phyloP scores from a whole-genome alignment of 1,140 invertebrate species.

The Drosophila sp. region DNA sequence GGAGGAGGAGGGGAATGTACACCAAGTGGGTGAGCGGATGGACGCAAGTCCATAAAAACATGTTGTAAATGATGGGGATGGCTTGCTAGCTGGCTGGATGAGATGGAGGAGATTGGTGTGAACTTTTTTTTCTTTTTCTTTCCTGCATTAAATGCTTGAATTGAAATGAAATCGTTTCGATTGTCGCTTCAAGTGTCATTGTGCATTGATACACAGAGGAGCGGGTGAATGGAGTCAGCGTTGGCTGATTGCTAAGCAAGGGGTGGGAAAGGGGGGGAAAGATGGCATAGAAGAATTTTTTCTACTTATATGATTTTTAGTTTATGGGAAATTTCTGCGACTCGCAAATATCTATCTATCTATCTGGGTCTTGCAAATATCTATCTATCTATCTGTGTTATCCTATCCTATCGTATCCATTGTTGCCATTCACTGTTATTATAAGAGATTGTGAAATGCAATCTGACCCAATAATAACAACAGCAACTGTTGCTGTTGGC shows the following conservation, averaged over 20 bases:
- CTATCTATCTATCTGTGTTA: background rate
- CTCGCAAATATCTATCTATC: background rate
- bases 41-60: constrained; percentile 5
- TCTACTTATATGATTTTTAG: too few species aligned
- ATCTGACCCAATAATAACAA: constrained; percentile 32
- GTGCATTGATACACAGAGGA: constrained; percentile 39
- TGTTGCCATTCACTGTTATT: constrained; percentile 3
- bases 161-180: constrained; percentile 69
- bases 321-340: background rate
- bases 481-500: constrained; percentile 18
- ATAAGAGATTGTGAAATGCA: constrained; percentile 18
- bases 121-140: constrained; percentile 42
- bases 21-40: background rate
- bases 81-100: background rate
- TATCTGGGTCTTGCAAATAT: background rate
- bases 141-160: constrained; percentile 3
- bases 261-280: background rate
- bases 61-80: background rate
- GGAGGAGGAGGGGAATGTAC: background rate
- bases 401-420: background rate
- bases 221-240: constrained; percentile 13
- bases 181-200: constrained; percentile 70
- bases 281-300: background rate
- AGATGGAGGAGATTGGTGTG: constrained; percentile 29
- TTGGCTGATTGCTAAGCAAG: background rate